Percentiles rank a stretch among this genome's conserved stretches.
Conservation (phyloP, 2,888 invertebrate species). For the Criorhina ranunculi region DNA sequence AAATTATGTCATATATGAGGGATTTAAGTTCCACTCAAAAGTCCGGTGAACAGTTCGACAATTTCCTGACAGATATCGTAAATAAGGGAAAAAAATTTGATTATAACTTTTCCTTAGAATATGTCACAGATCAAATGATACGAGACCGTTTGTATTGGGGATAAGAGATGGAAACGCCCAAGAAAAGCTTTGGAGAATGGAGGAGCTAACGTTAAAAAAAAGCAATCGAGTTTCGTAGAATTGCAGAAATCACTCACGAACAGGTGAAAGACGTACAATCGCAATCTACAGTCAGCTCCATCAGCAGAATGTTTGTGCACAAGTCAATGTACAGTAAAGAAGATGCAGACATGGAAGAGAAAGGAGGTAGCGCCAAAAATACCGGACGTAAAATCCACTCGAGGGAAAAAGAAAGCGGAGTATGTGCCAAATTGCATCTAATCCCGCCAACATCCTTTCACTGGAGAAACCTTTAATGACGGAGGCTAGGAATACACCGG, state of each 20-base stretch:
- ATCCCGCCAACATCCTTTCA: too few relatives aligned
- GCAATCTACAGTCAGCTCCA: background rate
- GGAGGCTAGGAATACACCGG: too few relatives aligned
- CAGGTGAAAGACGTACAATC: slow-evolving; percentile 6
- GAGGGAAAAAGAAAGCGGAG: background rate
- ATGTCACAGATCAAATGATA: too few relatives aligned
- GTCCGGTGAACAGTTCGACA: slow-evolving; percentile 35
- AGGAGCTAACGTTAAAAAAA: slow-evolving; percentile 9
- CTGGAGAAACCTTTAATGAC: too few relatives aligned
- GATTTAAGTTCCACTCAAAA: slow-evolving; percentile 33
- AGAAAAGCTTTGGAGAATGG: slow-evolving; percentile 10
- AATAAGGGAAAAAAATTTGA: too few relatives aligned
- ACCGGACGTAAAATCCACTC: background rate
- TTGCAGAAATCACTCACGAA: slow-evolving; percentile 12
- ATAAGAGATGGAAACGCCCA: slow-evolving; percentile 26
- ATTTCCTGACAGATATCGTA: too few relatives aligned
- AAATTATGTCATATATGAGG: slow-evolving; percentile 37
- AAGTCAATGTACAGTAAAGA: background rate
- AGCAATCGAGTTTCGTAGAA: slow-evolving; percentile 15
- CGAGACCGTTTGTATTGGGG: too few relatives aligned
- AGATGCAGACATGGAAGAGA: background rate
- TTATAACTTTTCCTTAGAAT: too few relatives aligned
- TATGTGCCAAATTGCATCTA: background rate
- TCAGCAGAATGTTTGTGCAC: background rate
- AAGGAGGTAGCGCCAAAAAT: background rate